Percentiles rank a stretch among this genome's conserved stretches.
Conservation (phyloP, 1,140 invertebrate genomes). For the Polypedilum pembai region DNA sequence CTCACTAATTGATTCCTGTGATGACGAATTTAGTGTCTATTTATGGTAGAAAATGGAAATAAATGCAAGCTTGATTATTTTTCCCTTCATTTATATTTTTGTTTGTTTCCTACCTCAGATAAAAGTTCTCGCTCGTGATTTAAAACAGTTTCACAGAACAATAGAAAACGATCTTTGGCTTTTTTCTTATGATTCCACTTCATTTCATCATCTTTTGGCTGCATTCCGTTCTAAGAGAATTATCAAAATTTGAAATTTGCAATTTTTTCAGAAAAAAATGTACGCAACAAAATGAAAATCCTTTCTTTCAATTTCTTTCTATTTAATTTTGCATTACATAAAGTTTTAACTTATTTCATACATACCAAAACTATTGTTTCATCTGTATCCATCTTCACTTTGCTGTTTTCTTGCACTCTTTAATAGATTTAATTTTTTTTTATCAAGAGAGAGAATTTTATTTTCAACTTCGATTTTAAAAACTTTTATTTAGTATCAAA, state of each 20-base stretch:
- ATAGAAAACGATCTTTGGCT: conserved; percentile 1
- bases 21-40: conserved; percentile 9
- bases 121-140: conserved; percentile 12
- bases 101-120: not conserved
- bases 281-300: not conserved
- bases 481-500: too few relatives aligned
- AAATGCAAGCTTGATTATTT: not conserved
- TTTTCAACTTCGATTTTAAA: too few relatives aligned
- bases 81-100: not conserved
- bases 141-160: conserved; percentile 3
- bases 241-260: conserved; percentile 10
- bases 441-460: too few relatives aligned
- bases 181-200: conserved; percentile 6
- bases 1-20: not conserved
- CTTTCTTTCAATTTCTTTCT: too few relatives aligned
- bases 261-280: conserved; percentile 1
- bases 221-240: conserved; percentile 6
- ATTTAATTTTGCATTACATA: not conserved
- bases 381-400: not conserved
- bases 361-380: conserved; percentile 17
- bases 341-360: not conserved
- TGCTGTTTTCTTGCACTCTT: not conserved
- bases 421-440: not conserved
- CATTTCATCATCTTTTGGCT: conserved; percentile 11
- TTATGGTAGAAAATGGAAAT: conserved; percentile 8